Conservation (phyloP, 2,888 invertebrate genomes). For the Apamea monoglypha region DNA sequence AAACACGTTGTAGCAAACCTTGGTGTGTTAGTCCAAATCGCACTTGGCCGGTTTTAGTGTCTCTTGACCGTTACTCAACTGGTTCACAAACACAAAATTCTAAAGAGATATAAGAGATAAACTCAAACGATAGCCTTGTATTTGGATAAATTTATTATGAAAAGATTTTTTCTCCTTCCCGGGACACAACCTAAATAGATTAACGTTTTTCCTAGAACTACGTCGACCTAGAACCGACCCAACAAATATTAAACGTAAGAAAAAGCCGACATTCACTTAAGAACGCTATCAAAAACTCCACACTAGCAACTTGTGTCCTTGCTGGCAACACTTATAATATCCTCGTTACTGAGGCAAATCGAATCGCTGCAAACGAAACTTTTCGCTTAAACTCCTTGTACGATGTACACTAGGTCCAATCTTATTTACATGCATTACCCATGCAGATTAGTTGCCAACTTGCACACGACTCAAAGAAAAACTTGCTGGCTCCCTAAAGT, state of each 20-base stretch:
- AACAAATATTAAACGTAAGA: constrained; percentile 5
- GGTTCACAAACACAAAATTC: neutral
- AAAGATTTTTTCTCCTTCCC: neutral
- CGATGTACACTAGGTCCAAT: constrained; percentile 64
- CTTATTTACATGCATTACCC: constrained; percentile 83
- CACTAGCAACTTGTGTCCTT: constrained; percentile 22
- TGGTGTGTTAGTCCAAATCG: neutral
- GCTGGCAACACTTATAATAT: constrained; percentile 61
- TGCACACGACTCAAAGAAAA: constrained; percentile 79
- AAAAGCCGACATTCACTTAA: constrained; percentile 29
- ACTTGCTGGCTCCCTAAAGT: constrained; percentile 74
- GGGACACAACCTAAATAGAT: neutral
- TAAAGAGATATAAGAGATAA: no score
- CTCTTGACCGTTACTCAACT: neutral
- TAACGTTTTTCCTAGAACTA: neutral
- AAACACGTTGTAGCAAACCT: no score
- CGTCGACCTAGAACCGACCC: neutral
- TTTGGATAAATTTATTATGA: neutral
- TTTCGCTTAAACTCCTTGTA: constrained; percentile 68
- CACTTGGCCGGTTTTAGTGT: neutral
- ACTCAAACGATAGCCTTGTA: neutral
- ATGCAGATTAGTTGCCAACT: constrained; percentile 84
- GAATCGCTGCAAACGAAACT: constrained; percentile 61
- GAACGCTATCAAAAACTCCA: constrained; percentile 39
- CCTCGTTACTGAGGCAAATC: constrained; percentile 62